A percentile compares a stretch with the other conserved stretches of the same genome.
Conservation (phyloP, 1,140 invertebrate species). For the Camponotus vicinus region DNA sequence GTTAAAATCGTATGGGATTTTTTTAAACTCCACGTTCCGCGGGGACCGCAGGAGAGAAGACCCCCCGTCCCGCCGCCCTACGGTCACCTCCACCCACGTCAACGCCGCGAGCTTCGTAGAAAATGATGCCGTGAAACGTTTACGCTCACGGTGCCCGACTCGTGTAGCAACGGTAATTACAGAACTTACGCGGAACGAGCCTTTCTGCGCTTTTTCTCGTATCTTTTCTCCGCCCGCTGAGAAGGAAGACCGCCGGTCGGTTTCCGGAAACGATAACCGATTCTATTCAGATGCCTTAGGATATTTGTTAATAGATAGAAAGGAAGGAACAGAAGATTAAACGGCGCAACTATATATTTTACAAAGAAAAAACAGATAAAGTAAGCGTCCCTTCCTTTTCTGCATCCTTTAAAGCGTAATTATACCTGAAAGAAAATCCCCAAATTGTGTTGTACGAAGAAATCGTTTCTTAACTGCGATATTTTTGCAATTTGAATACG, state of each 20-base stretch:
- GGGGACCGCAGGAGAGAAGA: conserved; percentile 51
- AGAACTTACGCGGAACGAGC: conserved; percentile 33
- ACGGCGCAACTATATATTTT: neutral
- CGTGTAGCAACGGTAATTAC: conserved; percentile 37
- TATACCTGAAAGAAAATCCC: neutral
- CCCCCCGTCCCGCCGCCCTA: conserved; percentile 60
- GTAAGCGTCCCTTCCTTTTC: neutral
- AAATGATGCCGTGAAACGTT: conserved; percentile 71
- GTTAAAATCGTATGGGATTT: conserved; percentile 84
- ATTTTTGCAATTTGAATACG: conserved; percentile 37
- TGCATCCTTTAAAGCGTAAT: neutral
- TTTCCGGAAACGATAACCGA: neutral
- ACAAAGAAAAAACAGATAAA: neutral
- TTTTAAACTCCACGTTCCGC: conserved; percentile 72
- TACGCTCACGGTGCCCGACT: neutral
- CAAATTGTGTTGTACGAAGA: conserved; percentile 2
- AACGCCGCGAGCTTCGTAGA: conserved; percentile 74
- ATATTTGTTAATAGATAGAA: no score
- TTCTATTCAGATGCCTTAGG: neutral
- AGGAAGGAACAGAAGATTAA: neutral
- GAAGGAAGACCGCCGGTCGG: neutral
- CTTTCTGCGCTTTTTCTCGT: neutral
- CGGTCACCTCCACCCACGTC: conserved; percentile 74
- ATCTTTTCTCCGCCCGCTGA: neutral
- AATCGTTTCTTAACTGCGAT: conserved; percentile 6